Evolutionary conservation across 1,140 invertebrate species (phyloP), one percentile per base, ranked within the genome.

Genomic region (Drosophila repletoides): DNA sequence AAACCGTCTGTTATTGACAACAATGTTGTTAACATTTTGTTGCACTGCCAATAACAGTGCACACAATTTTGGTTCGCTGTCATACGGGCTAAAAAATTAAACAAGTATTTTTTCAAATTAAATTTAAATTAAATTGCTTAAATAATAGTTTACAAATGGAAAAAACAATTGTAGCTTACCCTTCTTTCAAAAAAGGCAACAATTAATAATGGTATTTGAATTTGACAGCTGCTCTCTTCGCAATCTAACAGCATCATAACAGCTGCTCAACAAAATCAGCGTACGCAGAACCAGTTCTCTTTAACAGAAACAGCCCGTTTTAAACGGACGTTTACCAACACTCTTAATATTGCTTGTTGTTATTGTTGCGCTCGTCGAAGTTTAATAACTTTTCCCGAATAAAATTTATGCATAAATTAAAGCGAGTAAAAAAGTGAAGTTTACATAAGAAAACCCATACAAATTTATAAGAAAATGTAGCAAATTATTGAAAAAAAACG

Each of bases 341-440:
- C 64, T 26, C 4, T 14, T 14, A 49, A 59, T 59, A 34, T 38
- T 41, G 43, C 41, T 59, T 76, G 61, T 68, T 77, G 75, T 77
- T 77, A 52, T 73, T 79, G 60, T 64, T 70, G 65, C 51, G 52
- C 43, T 26, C 17, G 29, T 17, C 46, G 21, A 26, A 51, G 73
- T 72, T 72, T 49, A 41, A 40, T 80, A 79, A 51, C 40, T 45
- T 65, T 56, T 52, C 45, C 38, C 24, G 12, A 31, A 45, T 14
- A 38, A 17, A 6, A 10, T 15, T 21, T n/a, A 34, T 67, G 31
- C 51, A 46, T 38, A 29, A 56, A 80, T 58, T 55, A 67, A 41
- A 64, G 51, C 49, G 49, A 53, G 69, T 81, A 77, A 69, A 43
- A 65, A 66, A 45, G n/a, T 31, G 38, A 33, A 59, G n/a, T 70